Percentiles rank a stretch among this genome's conserved stretches.
These are phyloP conservation scores for Pseudomyrmex pallidus DNA, from an alignment of 1,140 invertebrate genomes.

Conservation along the genomic window DNA sequence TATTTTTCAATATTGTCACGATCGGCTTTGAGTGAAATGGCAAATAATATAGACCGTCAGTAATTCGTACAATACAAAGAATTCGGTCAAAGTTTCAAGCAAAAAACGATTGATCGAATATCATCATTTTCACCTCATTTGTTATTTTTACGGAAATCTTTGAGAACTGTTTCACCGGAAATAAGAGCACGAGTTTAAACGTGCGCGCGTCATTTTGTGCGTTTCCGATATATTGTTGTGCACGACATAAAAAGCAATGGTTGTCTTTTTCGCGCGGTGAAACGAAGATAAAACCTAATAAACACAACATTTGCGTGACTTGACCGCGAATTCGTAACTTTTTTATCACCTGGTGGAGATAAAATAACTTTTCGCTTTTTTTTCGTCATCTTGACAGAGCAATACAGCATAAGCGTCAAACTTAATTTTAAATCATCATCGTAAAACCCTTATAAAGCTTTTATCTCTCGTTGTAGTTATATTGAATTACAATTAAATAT, in stretches of 20 bases:
- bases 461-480: no score
- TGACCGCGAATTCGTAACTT: background rate
- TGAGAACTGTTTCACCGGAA: slow-evolving; percentile 52
- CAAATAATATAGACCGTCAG: no score
- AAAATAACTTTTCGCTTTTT: slow-evolving; percentile 16
- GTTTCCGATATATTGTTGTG: slow-evolving; percentile 19
- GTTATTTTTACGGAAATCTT: slow-evolving; percentile 31
- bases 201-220: background rate
- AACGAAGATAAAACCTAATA: slow-evolving; percentile 12
- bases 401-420: no score
- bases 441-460: no score
- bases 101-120: slow-evolving; percentile 5
- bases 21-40: no score
- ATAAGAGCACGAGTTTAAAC: slow-evolving; percentile 56
- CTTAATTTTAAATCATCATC: no score
- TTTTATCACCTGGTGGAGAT: slow-evolving; percentile 34
- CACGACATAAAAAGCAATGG: slow-evolving; percentile 10
- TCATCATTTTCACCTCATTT: slow-evolving; percentile 19
- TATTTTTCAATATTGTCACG: no score
- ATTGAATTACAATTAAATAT: no score
- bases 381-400: background rate
- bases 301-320: background rate
- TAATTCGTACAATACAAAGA: no score
- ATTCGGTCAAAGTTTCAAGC: background rate
- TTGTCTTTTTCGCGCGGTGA: slow-evolving; percentile 6